Evolutionary conservation across 1,140 invertebrate species (phyloP).

Genomic region (Apis mellifera): Amel_HAv3.1 CM009934.2:8310501-8311000

Average conservation of each 20-base stretch:
- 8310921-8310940: constrained; percentile 32
- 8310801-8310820: constrained; percentile 50
- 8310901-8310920: constrained; percentile 46
- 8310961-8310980: background rate
- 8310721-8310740: constrained; percentile 4
- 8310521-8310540: too few species aligned
- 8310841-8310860: constrained; percentile 11
- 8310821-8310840: constrained; percentile 42
- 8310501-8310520: too few species aligned
- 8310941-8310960: constrained; percentile 38
- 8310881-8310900: constrained; percentile 24
- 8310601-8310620: too few species aligned
- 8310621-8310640: too few species aligned
- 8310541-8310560: too few species aligned
- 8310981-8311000: constrained; percentile 42
- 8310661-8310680: constrained; percentile 22
- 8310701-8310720: constrained; percentile 27
- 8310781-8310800: constrained; percentile 35
- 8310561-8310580: too few species aligned
- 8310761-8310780: constrained; percentile 44
- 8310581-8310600: too few species aligned
- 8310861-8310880: constrained; percentile 46
- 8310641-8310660: too few species aligned
- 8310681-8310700: background rate
- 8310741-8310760: too few species aligned